Base-by-base conservation (phyloP, 2,113 vertebrate genomes). In the western clawed frog (Xenopus tropicalis) region DNA sequence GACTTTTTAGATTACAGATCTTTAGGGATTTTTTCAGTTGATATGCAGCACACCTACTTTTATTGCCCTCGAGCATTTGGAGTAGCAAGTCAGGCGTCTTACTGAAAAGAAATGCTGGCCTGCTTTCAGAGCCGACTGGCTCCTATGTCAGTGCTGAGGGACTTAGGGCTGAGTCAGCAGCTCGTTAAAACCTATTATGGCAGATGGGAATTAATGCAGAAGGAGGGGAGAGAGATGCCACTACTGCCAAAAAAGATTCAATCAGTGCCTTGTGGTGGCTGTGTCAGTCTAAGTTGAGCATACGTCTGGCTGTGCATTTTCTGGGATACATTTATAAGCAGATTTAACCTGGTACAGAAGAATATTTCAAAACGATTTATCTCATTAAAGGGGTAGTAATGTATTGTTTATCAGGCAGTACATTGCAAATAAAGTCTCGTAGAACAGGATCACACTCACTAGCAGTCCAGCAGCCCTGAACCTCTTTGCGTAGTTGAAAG, bases 141-240 rank as follows among this genome's bases (percentile, higher is more conserved):
- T 59, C 57, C 14, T 59, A 20, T 59, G 57, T 59, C 57, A 59
- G 22, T 59, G 57, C 57, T 24, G 57, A 59, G 57, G 57, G 57
- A 59, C 57, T 24, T 22, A 23, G 20, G 12, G 57, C 57, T 59
- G 57, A 22, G 57, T 59, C 57, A 59, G 57, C 57, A 59, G 57
- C 57, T 59, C 21, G 22, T 59, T 59, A 59, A 59, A 59, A 59
- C 57, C 57, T 59, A 59, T 59, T 59, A 59, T 13, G 13, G 57
- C 21, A 59, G 57, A 59, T 59, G 57, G 57, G 57, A 24, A 59
- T 59, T 59, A 59, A 59, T 59, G 57, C 57, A 59, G 57, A 59
- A 59, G 57, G 57, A 59, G 57, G 57, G 57, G 20, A 24, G 57
- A 59, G 14, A 59, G 57, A 24, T 20, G 22, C 57, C 20, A 24